Conservation (phyloP, 1,140 invertebrate genomes). For the Sipha flava region DNA sequence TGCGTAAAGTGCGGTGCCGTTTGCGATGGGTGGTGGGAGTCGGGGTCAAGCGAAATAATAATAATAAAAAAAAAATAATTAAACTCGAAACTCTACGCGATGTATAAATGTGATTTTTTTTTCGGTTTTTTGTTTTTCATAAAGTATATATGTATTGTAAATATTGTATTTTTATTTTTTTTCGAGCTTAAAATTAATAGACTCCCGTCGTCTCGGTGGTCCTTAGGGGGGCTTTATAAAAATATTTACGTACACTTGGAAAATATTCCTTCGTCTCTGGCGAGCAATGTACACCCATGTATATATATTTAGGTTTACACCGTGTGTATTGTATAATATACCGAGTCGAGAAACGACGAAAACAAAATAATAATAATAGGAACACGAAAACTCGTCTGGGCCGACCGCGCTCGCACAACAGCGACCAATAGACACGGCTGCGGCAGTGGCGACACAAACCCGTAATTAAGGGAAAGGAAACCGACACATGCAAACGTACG, state of each 20-base stretch:
- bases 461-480: conserved; percentile 4
- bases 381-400: background rate
- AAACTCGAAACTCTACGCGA: background rate
- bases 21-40: background rate
- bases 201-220: background rate
- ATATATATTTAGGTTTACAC: background rate
- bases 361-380: background rate
- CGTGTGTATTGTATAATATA: background rate
- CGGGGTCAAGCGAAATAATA: background rate
- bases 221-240: background rate
- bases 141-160: background rate
- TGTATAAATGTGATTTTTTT: background rate
- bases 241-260: too few species aligned
- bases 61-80: background rate
- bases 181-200: background rate
- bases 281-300: too few species aligned
- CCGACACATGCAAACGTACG: background rate
- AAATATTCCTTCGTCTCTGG: too few species aligned
- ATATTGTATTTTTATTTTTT: background rate
- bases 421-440: background rate
- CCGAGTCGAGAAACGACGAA: background rate
- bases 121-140: background rate
- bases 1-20: background rate
- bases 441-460: background rate
- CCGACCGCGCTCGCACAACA: background rate